Percentiles rank a stretch among this genome's conserved stretches.
phyloP scores from a whole-genome alignment of 2,113 vertebrate genomes.

The Microcebus ravelobensis region DNA sequence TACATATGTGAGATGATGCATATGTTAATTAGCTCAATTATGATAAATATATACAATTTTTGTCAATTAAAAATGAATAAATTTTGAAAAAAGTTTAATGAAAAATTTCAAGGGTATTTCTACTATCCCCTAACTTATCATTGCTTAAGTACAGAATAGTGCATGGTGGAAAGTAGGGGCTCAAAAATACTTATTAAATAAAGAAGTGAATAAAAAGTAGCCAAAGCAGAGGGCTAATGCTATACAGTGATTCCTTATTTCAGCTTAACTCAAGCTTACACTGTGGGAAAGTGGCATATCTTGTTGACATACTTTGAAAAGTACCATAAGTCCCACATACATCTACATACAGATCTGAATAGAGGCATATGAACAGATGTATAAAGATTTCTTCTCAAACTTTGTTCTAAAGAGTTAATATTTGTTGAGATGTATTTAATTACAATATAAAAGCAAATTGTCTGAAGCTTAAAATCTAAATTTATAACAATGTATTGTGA shows the following conservation, averaged over 20 bases:
- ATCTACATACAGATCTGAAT: not conserved
- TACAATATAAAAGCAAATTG: slow-evolving; percentile 74
- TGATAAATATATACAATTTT: not conserved
- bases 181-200: not conserved
- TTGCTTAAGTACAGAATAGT: not conserved
- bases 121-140: not conserved
- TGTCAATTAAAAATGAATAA: not conserved
- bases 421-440: slow-evolving; percentile 80
- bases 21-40: not conserved
- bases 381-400: slow-evolving; percentile 70
- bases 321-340: not conserved
- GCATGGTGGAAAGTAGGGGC: not conserved
- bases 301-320: not conserved
- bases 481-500: slow-evolving; percentile 78
- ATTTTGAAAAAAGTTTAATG: not conserved
- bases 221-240: not conserved
- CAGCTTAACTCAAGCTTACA: not conserved
- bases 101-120: not conserved
- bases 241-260: not conserved
- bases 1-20: not conserved
- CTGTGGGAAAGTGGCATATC: not conserved
- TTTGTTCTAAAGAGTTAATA: slow-evolving; percentile 68
- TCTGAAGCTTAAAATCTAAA: slow-evolving; percentile 81
- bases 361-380: not conserved
- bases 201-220: not conserved